Conservation (phyloP, 2,113 vertebrate genomes). For the Phaethon lepturus region DNA sequence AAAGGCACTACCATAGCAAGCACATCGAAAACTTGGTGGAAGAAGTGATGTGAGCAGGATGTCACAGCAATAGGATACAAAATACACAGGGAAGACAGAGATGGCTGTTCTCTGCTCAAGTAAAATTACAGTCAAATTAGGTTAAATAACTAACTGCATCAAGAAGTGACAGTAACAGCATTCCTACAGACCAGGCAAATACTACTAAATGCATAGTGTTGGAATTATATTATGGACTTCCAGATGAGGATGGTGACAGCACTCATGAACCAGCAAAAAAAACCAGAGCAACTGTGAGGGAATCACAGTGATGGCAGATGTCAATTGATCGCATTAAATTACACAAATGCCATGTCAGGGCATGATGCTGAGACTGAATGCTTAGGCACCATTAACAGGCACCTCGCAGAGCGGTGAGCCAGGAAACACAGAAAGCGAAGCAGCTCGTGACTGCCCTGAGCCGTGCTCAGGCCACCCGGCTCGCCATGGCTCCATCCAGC, state of each 20-base stretch:
- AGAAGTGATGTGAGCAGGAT: background rate
- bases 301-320: background rate
- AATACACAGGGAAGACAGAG: background rate
- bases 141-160: background rate
- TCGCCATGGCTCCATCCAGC: background rate
- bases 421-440: background rate
- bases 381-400: background rate
- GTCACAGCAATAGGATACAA: background rate
- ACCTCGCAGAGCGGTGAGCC: fast-evolving
- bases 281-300: background rate
- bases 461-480: background rate
- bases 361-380: background rate
- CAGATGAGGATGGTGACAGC: background rate
- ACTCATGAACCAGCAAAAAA: background rate
- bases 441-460: background rate
- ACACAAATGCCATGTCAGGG: background rate
- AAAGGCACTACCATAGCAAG: background rate
- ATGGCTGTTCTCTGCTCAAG: background rate
- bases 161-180: background rate
- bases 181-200: background rate
- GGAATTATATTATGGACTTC: background rate
- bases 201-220: background rate
- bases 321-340: background rate
- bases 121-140: background rate
- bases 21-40: background rate